Percentiles rank a stretch among this genome's conserved stretches.
Conservation (phyloP, 2,113 vertebrate genomes). For the Nannospalax galili region DNA sequence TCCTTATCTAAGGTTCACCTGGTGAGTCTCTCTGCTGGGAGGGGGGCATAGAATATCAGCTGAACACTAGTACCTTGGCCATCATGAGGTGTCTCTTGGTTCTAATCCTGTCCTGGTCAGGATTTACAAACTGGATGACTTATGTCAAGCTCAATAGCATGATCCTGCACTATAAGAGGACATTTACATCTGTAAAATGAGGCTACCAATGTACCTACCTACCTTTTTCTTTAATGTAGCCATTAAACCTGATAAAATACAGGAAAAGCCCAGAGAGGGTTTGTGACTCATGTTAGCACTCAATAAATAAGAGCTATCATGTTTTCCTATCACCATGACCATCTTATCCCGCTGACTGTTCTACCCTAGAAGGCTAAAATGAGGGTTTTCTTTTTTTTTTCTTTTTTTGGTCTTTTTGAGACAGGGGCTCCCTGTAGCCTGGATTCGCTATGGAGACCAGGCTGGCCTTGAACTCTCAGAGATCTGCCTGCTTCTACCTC, state of each 20-base stretch:
- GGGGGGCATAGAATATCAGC: not conserved
- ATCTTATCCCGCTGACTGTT: not conserved
- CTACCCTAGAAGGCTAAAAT: not conserved
- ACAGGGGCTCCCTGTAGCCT: too few relatives aligned
- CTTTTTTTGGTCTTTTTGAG: too few relatives aligned
- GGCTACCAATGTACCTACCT: not conserved
- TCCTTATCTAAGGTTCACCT: not conserved
- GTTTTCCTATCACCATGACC: not conserved
- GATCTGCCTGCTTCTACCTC: too few relatives aligned
- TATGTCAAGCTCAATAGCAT: not conserved
- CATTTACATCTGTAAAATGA: not conserved
- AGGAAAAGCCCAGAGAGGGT: constrained; percentile 22
- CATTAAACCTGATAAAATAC: not conserved
- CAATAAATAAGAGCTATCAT: constrained; percentile 5
- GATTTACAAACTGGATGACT: not conserved
- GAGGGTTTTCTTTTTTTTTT: not conserved
- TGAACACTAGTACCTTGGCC: not conserved
- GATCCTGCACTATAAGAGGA: not conserved
- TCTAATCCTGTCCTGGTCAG: not conserved
- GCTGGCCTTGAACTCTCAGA: too few relatives aligned
- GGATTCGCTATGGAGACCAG: too few relatives aligned
- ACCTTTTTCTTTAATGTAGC: not conserved
- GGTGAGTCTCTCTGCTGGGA: not conserved
- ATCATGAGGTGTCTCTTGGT: not conserved
- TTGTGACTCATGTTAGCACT: constrained; percentile 27